Evolutionary conservation across 2,113 vertebrate genomes (phyloP).

Genomic region (Elachura formosa): DNA sequence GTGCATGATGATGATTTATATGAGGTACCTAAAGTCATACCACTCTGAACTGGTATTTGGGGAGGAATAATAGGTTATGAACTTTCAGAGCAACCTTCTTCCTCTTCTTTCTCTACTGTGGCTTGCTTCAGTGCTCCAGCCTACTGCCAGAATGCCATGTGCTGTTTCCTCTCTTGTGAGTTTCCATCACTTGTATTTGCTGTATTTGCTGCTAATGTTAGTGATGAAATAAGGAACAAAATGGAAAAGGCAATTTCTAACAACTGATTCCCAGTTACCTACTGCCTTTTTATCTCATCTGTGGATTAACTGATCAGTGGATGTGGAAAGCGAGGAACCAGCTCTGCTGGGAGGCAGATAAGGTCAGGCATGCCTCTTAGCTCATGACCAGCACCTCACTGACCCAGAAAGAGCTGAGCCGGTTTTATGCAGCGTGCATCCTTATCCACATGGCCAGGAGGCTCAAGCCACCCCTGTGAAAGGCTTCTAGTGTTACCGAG

Average conservation of each 20-base stretch:
- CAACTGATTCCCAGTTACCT: neutral
- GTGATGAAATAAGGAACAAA: neutral
- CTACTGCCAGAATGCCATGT: neutral
- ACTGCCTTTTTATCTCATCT: neutral
- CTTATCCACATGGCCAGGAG: neutral
- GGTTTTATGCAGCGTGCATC: neutral
- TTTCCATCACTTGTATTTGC: neutral
- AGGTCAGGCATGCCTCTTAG: constrained; percentile 8
- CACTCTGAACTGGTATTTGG: neutral
- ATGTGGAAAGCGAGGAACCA: neutral
- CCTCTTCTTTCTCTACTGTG: neutral
- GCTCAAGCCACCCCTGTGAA: neutral
- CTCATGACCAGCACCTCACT: constrained; percentile 6
- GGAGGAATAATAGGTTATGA: neutral
- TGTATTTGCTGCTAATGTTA: neutral
- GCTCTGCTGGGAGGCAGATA: constrained; percentile 28
- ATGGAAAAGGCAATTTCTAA: neutral
- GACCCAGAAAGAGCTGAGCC: constrained; percentile 24
- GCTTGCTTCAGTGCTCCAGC: neutral
- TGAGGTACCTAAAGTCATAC: neutral
- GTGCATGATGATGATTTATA: neutral
- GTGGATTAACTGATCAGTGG: constrained; percentile 16
- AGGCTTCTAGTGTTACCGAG: neutral
- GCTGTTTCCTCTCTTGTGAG: neutral
- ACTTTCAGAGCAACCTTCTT: neutral